A percentile compares a stretch with the other conserved stretches of the same genome.
phyloP scores from a whole-genome alignment of 1,140 invertebrate genomes.

The Zaprionus inermis region DNA sequence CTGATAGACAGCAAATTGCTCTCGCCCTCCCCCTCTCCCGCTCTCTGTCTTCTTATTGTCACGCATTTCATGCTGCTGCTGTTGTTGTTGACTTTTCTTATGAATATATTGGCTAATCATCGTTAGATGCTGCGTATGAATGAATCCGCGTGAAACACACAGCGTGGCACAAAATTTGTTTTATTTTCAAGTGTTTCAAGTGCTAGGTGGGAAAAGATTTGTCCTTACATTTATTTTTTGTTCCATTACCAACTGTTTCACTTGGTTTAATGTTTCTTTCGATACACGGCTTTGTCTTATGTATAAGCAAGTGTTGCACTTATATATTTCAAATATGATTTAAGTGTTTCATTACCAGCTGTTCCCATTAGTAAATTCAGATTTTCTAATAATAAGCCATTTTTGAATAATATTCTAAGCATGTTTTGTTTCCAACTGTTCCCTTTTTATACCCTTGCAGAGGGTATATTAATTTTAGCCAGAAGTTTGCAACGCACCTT shows the following conservation, averaged over 20 bases:
- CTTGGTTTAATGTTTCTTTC: neutral
- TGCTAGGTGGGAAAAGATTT: no score
- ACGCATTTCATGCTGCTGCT: conserved; percentile 8
- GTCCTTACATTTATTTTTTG: no score
- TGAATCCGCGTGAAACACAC: neutral
- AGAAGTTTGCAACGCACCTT: no score
- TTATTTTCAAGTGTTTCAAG: no score
- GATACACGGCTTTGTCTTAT: no score
- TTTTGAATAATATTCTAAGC: no score
- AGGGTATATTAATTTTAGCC: no score
- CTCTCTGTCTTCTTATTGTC: conserved; percentile 11
- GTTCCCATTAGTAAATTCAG: no score
- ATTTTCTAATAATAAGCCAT: no score
- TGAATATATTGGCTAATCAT: conserved; percentile 35
- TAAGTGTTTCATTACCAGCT: neutral
- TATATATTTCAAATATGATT: no score
- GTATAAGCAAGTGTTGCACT: no score
- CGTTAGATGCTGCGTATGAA: conserved; percentile 6
- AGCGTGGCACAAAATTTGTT: conserved; percentile 11
- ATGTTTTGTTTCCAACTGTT: neutral
- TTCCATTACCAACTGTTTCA: neutral
- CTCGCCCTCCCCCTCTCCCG: neutral
- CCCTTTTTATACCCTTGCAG: no score
- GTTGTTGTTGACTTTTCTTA: conserved; percentile 21
- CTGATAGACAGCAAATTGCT: conserved; percentile 65